These are phyloP conservation scores for Glaucomys volans DNA, from an alignment of 2,113 vertebrate genomes.

Conservation along the genomic window DNA sequence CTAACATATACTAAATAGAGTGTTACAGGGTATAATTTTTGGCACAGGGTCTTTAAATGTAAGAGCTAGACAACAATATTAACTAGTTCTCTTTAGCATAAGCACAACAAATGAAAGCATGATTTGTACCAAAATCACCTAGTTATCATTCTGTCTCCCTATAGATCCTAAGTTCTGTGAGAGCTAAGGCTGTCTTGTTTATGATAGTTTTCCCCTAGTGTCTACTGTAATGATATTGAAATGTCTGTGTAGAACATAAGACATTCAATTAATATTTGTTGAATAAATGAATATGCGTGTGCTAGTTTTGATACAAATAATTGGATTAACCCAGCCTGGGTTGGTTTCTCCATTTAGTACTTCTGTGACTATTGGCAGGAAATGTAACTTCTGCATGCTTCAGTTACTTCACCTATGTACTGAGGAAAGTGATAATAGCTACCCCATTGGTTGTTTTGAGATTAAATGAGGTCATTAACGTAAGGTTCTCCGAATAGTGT, in stretches of 20 bases:
- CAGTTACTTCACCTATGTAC: conserved; percentile 34
- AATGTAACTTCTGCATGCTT: background rate
- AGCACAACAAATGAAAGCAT: background rate
- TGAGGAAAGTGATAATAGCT: background rate
- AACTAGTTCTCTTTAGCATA: background rate
- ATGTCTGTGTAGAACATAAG: background rate
- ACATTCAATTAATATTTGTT: background rate
- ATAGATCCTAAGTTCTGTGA: background rate
- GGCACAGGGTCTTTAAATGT: background rate
- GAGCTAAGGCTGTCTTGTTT: background rate
- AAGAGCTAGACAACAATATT: background rate
- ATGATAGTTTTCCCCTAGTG: background rate
- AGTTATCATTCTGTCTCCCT: background rate
- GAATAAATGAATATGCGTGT: background rate
- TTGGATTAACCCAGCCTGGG: background rate
- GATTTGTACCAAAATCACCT: background rate
- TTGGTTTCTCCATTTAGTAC: background rate
- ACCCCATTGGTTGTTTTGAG: background rate
- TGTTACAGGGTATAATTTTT: background rate
- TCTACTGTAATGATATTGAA: background rate
- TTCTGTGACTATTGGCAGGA: background rate
- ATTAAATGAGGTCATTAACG: background rate
- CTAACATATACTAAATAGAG: background rate
- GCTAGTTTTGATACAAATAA: background rate
- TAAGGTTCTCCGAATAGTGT: background rate